Conservation (phyloP, 2,888 invertebrate species). For the Eristalis intricaria region DNA sequence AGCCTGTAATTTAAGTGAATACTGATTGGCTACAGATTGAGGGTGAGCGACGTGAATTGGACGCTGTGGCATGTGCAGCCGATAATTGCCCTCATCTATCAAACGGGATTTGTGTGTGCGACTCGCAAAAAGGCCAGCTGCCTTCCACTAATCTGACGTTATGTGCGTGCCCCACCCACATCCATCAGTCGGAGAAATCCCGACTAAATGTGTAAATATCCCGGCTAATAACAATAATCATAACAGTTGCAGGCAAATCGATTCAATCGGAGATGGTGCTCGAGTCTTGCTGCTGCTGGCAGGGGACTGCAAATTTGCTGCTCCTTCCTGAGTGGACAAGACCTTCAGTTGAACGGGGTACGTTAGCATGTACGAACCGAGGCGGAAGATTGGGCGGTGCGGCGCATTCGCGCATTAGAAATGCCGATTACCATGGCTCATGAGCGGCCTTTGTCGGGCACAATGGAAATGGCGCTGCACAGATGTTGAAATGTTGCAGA, state of each 20-base stretch:
- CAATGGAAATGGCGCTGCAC: no score
- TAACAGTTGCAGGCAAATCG: conserved; percentile 67
- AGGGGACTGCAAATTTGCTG: background rate
- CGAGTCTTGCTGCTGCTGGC: background rate
- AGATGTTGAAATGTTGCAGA: no score
- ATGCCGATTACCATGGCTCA: background rate
- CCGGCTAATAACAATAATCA: conserved; percentile 69
- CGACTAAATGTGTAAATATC: conserved; percentile 58
- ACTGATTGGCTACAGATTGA: conserved; percentile 70
- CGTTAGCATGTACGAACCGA: background rate
- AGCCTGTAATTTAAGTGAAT: conserved; percentile 72
- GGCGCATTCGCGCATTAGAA: background rate
- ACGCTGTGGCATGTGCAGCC: conserved; percentile 70
- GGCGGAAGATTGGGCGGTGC: background rate
- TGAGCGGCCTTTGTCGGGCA: background rate
- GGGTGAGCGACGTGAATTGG: conserved; percentile 67
- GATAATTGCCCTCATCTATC: conserved; percentile 72
- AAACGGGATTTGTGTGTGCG: conserved; percentile 65
- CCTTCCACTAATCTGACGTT: background rate
- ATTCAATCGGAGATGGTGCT: conserved; percentile 41
- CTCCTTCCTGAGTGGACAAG: background rate
- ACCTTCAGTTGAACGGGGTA: background rate
- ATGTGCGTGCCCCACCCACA: background rate
- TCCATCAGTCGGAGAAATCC: conserved; percentile 38
- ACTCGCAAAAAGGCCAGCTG: conserved; percentile 43